Conservation (phyloP, 2,113 vertebrate genomes). For the Platichthys stellatus region DNA sequence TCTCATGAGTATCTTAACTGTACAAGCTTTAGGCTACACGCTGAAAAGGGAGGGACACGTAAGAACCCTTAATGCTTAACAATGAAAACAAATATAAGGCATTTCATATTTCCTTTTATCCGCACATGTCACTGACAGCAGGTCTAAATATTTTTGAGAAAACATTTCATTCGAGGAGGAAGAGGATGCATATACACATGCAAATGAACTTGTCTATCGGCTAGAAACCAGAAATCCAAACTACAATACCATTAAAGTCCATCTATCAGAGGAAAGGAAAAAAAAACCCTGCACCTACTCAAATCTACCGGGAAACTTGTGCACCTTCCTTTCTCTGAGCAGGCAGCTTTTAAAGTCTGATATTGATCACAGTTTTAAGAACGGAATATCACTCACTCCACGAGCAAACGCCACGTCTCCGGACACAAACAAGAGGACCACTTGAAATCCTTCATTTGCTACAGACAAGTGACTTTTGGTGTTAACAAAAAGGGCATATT, state of each 20-base stretch:
- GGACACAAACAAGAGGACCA: constrained; percentile 72
- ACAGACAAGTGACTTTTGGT: constrained; percentile 78
- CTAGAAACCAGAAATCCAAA: constrained; percentile 69
- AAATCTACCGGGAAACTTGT: constrained; percentile 70
- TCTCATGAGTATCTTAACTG: constrained; percentile 71
- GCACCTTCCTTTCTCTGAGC: constrained; percentile 74
- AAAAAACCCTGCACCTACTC: constrained; percentile 44
- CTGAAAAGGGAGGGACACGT: constrained; percentile 67
- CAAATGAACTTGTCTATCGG: constrained; percentile 72
- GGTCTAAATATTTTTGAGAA: constrained; percentile 76
- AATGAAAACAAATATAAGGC: constrained; percentile 80
- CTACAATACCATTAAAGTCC: constrained; percentile 72
- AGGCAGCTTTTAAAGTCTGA: constrained; percentile 74
- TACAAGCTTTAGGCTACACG: constrained; percentile 80
- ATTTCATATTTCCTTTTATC: constrained; percentile 79
- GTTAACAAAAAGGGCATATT: constrained; percentile 69
- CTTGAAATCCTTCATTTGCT: constrained; percentile 68
- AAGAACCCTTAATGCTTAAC: constrained; percentile 74
- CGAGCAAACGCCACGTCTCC: constrained; percentile 69
- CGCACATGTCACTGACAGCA: constrained; percentile 74
- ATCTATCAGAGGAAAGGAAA: constrained; percentile 23
- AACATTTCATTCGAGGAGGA: constrained; percentile 74
- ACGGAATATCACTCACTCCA: constrained; percentile 78
- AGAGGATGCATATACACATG: constrained; percentile 79
- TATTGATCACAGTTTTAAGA: constrained; percentile 82